These are phyloP conservation scores for Druceiella hillmani DNA, from an alignment of 2,888 invertebrate species.

Conservation along the genomic window DNA sequence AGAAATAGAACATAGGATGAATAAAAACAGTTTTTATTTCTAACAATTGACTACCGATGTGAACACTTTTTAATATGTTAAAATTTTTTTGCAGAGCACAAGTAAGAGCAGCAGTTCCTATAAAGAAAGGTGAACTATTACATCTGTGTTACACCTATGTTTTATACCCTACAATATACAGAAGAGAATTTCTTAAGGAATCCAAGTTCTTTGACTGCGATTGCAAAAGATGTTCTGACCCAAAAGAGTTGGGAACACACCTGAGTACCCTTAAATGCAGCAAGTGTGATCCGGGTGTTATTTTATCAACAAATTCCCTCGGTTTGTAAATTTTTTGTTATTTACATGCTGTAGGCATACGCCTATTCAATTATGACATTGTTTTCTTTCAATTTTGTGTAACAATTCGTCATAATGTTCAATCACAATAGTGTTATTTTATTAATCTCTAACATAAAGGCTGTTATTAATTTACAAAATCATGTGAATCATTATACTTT, in stretches of 20 bases:
- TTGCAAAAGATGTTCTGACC: slow-evolving; percentile 71
- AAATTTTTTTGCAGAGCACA: slow-evolving; percentile 51
- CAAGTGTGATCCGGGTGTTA: slow-evolving; percentile 67
- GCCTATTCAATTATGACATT: too few relatives aligned
- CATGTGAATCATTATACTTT: too few relatives aligned
- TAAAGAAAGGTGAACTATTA: slow-evolving; percentile 59
- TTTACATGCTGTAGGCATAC: too few relatives aligned
- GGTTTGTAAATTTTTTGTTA: slow-evolving; percentile 47
- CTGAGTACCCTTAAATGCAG: slow-evolving; percentile 74
- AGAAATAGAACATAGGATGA: too few relatives aligned
- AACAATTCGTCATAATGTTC: too few relatives aligned
- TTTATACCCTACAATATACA: slow-evolving; percentile 63
- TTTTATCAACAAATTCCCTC: slow-evolving; percentile 59
- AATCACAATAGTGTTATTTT: too few relatives aligned
- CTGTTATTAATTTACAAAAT: too few relatives aligned
- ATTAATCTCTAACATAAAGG: too few relatives aligned
- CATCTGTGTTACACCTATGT: slow-evolving; percentile 73
- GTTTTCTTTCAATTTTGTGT: too few relatives aligned
- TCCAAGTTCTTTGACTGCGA: slow-evolving; percentile 78
- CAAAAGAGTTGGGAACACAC: slow-evolving; percentile 74
- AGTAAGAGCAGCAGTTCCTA: slow-evolving; percentile 61
- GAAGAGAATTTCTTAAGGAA: slow-evolving; percentile 63
- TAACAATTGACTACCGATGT: slow-evolving; percentile 1
- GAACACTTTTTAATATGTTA: not conserved
- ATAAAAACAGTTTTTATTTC: too few relatives aligned